These are phyloP conservation scores for Meles meles DNA, from an alignment of 2,113 vertebrate species.

Conservation along the genomic window DNA sequence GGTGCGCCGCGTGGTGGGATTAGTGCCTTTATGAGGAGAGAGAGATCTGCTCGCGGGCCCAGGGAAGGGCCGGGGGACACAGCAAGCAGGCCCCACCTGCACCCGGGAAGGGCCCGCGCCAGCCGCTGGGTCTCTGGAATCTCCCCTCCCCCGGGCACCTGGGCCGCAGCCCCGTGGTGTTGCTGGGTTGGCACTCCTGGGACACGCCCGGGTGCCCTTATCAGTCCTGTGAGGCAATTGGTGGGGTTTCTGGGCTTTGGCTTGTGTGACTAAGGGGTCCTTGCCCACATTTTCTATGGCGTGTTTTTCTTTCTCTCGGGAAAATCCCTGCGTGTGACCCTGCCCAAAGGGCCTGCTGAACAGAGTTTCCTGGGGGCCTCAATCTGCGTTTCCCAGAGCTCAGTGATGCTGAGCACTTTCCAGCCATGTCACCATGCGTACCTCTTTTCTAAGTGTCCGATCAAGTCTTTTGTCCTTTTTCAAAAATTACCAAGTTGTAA, in stretches of 20 bases:
- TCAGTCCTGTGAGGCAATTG: neutral
- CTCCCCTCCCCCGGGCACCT: neutral
- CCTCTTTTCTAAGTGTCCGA: neutral
- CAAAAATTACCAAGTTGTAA: neutral
- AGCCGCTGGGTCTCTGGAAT: rapidly evolving
- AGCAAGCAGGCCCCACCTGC: too few relatives aligned
- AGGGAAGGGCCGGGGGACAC: neutral
- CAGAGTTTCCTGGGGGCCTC: neutral
- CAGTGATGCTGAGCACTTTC: neutral
- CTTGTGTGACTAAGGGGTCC: too few relatives aligned
- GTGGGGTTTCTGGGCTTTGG: neutral
- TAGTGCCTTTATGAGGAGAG: neutral
- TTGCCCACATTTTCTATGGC: neutral
- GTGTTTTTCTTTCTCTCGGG: neutral
- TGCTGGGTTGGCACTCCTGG: neutral
- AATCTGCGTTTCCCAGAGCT: neutral
- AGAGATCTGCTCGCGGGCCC: neutral
- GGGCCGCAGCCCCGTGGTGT: neutral
- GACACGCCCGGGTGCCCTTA: rapidly evolving
- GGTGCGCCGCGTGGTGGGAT: neutral
- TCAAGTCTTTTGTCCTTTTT: too few relatives aligned
- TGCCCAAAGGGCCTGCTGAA: rapidly evolving
- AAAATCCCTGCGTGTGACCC: too few relatives aligned
- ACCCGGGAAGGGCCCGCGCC: neutral
- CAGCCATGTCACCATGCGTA: too few relatives aligned